A percentile compares a stretch with the other conserved stretches of the same genome.
Conservation (phyloP, 2,888 invertebrate species). For the Dromius quadrimaculatus region DNA sequence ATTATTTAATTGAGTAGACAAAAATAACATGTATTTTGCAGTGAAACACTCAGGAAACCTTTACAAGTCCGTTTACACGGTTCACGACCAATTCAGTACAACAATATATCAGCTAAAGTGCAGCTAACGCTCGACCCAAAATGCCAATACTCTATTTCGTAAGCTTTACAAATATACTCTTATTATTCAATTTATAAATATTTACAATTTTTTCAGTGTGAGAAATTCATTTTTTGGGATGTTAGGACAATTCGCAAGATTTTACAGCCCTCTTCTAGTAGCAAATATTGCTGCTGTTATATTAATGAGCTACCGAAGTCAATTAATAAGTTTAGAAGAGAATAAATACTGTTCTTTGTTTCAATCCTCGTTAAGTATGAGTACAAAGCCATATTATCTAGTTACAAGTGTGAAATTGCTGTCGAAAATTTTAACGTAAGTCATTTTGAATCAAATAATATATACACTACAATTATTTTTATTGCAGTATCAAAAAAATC, state of each 20-base stretch:
- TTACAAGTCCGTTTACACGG: constrained; percentile 73
- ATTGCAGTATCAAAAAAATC: neutral
- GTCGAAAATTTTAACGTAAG: constrained; percentile 68
- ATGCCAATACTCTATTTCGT: constrained; percentile 79
- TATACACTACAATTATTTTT: constrained; percentile 7
- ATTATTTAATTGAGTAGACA: neutral
- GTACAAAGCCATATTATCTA: constrained; percentile 72
- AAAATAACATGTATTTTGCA: constrained; percentile 56
- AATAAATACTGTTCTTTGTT: constrained; percentile 68
- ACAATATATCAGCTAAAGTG: constrained; percentile 68
- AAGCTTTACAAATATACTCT: constrained; percentile 58
- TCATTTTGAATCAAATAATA: constrained; percentile 49
- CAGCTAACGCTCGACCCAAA: constrained; percentile 77
- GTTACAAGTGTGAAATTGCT: constrained; percentile 69
- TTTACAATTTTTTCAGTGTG: constrained; percentile 64
- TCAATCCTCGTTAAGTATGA: constrained; percentile 72
- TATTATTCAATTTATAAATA: constrained; percentile 1
- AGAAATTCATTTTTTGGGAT: constrained; percentile 71
- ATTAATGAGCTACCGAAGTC: constrained; percentile 72
- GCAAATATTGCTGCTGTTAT: constrained; percentile 77
- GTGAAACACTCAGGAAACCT: constrained; percentile 66
- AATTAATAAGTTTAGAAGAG: constrained; percentile 65
- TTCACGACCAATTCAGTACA: constrained; percentile 68
- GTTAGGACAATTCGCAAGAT: constrained; percentile 75
- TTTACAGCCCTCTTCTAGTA: constrained; percentile 75